phyloP scores from a whole-genome alignment of 2,113 vertebrate species.

The Paedocypris sp. region DNA sequence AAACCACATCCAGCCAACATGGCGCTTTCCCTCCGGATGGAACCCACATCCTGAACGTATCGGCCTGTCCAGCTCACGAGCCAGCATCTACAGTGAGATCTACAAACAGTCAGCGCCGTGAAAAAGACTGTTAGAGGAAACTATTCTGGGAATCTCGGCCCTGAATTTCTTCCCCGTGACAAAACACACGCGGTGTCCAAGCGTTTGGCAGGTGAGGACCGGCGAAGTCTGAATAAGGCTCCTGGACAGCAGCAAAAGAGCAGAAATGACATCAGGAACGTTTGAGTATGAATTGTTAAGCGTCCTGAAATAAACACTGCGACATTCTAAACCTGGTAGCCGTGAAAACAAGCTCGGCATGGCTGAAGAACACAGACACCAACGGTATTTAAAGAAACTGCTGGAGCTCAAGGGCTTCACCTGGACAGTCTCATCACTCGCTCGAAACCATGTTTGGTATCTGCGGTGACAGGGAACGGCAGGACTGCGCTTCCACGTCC shows the following conservation, averaged over 20 bases:
- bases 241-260: slow-evolving; percentile 13
- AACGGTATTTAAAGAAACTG: background rate
- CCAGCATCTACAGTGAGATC: too few species aligned
- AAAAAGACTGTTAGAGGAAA: too few species aligned
- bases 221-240: background rate
- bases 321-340: background rate
- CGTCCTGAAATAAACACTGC: slow-evolving; percentile 11
- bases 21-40: too few species aligned
- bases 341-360: slow-evolving; percentile 12
- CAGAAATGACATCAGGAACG: background rate
- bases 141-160: too few species aligned
- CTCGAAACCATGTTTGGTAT: slow-evolving; percentile 43
- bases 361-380: background rate
- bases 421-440: slow-evolving; percentile 42
- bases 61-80: too few species aligned
- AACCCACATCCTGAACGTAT: too few species aligned
- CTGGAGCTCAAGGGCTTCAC: slow-evolving; percentile 29
- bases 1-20: too few species aligned
- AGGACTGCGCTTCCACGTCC: background rate
- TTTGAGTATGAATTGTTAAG: slow-evolving; percentile 8
- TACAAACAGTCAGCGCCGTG: too few species aligned
- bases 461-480: background rate
- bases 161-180: background rate
- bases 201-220: background rate
- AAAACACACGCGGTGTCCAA: background rate